Evolutionary conservation across 1,140 invertebrate genomes (phyloP).

Genomic region (Calliopsis andreniformis): DNA sequence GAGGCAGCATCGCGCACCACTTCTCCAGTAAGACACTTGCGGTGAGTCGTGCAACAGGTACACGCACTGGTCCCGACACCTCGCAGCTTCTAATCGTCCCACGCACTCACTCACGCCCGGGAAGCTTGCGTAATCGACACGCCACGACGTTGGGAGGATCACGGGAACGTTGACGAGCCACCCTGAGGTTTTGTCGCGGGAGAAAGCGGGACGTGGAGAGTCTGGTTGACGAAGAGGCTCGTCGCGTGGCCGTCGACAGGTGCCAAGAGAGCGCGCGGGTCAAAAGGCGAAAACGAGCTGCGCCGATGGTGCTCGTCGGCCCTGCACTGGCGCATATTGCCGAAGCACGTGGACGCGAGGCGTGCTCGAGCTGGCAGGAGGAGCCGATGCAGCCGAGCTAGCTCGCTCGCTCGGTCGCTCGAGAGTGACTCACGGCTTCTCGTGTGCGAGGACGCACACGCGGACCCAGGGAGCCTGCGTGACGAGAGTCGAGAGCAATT

Average conservation of each 20-base stretch:
- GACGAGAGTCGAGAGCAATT: constrained; percentile 39
- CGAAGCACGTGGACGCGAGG: constrained; percentile 67
- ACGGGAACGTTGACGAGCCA: neutral
- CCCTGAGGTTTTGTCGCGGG: neutral
- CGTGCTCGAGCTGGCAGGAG: constrained; percentile 54
- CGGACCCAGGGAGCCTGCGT: constrained; percentile 32
- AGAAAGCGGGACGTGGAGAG: no score
- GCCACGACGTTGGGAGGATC: neutral
- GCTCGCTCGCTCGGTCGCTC: constrained; percentile 54
- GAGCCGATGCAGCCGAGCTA: constrained; percentile 54
- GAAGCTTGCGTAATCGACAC: constrained; percentile 31
- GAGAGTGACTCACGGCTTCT: constrained; percentile 65
- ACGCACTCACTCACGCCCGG: constrained; percentile 7
- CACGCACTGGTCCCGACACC: constrained; percentile 10
- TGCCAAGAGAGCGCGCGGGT: constrained; percentile 23
- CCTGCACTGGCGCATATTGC: constrained; percentile 58
- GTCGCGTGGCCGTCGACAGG: constrained; percentile 33
- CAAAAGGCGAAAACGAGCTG: constrained; percentile 38
- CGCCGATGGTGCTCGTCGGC: constrained; percentile 42
- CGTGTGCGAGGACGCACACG: constrained; percentile 39
- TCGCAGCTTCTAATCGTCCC: constrained; percentile 6
- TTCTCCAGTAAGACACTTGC: neutral
- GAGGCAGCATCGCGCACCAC: constrained; percentile 8
- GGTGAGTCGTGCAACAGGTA: constrained; percentile 11
- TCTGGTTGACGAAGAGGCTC: neutral